Evolutionary conservation across 2,888 invertebrate genomes (phyloP), one percentile per base, ranked within the genome.

Genomic region (Cotesia congregata): DNA sequence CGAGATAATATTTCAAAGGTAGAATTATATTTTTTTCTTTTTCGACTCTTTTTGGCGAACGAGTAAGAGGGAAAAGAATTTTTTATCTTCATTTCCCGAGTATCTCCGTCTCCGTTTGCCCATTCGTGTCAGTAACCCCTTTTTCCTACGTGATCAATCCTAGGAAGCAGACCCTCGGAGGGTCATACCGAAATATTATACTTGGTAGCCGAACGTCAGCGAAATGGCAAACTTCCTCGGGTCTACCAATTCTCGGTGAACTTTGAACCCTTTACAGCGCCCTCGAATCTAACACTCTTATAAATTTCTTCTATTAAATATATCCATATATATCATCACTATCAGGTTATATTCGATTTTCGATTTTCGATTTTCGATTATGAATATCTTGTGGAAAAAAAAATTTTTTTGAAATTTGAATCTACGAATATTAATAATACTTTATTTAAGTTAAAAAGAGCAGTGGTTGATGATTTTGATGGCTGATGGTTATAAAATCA

Each of bases 191-290:
- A 81, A 81, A 81, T 81, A 81, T 81, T 77, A 80, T 81, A 78
- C 78, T 30, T 59, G 69, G 62, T 61, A 77, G 80, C 77, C 72
- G 78, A 81, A 81, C 80, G 81, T 81, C 81, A 81, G 80, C 80
- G 80, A 81, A 81, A 81, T 80, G 78, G 80, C 81, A 77, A 80
- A 81, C 80, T 81, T 77, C 9, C 9, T 79, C 76, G 77, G 79
- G 50, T 50, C 9, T 50, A 80, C 80, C 79, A 81, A 80, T 79
- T 74, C 78, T 78, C 79, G 71, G 70, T 80, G 79, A 81, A 81
- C 80, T 81, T 81, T 81, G 80, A 81, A 78, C 80, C 81, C 75
- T 80, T 78, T 80, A 78, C 79, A 81, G 79, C 75, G 74, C 69
- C 73, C 72, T 80, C 76, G 75, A 77, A 71, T 73, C 77, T 50